phyloP scores from a whole-genome alignment of 2,888 invertebrate species.

The Germaria angustata region DNA sequence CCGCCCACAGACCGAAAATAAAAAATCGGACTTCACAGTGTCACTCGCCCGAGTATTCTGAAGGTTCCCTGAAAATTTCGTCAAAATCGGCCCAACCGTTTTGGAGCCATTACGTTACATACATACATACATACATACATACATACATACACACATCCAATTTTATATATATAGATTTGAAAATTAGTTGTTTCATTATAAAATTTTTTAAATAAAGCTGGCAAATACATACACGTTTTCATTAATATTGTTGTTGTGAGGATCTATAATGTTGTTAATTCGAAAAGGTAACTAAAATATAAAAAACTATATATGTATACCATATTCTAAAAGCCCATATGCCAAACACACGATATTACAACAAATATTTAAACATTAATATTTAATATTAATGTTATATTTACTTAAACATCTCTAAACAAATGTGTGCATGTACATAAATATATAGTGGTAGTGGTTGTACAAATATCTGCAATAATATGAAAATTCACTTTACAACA shows the following conservation, averaged over 20 bases:
- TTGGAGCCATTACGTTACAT: too few relatives aligned
- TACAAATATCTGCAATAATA: not conserved
- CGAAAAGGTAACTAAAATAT: not conserved
- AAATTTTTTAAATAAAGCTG: slow-evolving; percentile 65
- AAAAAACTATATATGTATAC: not conserved
- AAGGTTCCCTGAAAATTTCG: too few relatives aligned
- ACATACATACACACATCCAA: too few relatives aligned
- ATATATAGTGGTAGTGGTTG: not conserved
- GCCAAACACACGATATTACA: not conserved
- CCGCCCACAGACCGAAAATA: too few relatives aligned
- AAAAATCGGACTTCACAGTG: too few relatives aligned
- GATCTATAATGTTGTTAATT: not conserved
- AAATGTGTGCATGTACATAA: slow-evolving; percentile 5
- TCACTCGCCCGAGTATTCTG: too few relatives aligned
- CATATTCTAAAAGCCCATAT: too few relatives aligned
- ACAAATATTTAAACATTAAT: slow-evolving; percentile 71
- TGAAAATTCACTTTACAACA: not conserved
- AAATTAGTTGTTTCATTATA: slow-evolving; percentile 61
- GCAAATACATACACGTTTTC: not conserved
- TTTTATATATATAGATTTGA: too few relatives aligned
- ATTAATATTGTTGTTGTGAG: too few relatives aligned
- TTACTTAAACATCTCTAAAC: not conserved
- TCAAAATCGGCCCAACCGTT: too few relatives aligned
- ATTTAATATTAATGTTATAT: slow-evolving; percentile 72
- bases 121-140: too few relatives aligned